These are phyloP conservation scores for Anarhynchus alexandrinus DNA, from an alignment of 2,113 vertebrate species.

Conservation along the genomic window DNA sequence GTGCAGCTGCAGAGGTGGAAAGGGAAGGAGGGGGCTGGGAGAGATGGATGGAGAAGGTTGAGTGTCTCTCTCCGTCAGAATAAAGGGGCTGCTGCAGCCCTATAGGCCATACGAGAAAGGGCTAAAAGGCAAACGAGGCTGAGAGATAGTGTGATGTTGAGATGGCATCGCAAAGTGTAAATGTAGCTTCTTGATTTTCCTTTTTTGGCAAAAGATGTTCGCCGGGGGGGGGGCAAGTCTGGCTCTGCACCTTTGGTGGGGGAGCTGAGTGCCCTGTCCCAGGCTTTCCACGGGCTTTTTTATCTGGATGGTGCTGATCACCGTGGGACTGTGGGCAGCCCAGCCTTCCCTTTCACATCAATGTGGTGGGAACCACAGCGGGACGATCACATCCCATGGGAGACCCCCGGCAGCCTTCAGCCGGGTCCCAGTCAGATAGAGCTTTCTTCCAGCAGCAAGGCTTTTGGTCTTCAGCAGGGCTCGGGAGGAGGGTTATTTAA, in stretches of 20 bases:
- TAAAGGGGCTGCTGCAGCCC: background rate
- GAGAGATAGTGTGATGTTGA: background rate
- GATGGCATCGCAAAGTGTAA: background rate
- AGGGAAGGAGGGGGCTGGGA: background rate
- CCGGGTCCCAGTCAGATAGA: background rate
- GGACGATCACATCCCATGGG: rapidly evolving
- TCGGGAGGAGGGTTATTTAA: conserved; percentile 42
- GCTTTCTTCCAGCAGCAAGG: background rate
- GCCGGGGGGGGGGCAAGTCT: background rate
- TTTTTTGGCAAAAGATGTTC: background rate
- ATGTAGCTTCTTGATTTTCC: background rate
- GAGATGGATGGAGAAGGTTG: background rate
- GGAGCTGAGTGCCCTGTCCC: background rate
- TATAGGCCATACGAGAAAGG: background rate
- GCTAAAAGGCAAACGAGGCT: background rate
- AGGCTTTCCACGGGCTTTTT: background rate
- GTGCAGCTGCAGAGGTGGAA: background rate
- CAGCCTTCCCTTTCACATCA: background rate
- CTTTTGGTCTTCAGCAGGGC: background rate
- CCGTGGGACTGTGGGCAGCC: background rate
- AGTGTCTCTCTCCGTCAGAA: background rate
- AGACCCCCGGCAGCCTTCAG: background rate
- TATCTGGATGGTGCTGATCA: background rate
- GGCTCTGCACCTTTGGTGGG: background rate
- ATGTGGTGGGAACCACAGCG: rapidly evolving